Evolutionary conservation across 1,140 invertebrate species (phyloP).

Genomic region (Vanessa atalanta): DNA sequence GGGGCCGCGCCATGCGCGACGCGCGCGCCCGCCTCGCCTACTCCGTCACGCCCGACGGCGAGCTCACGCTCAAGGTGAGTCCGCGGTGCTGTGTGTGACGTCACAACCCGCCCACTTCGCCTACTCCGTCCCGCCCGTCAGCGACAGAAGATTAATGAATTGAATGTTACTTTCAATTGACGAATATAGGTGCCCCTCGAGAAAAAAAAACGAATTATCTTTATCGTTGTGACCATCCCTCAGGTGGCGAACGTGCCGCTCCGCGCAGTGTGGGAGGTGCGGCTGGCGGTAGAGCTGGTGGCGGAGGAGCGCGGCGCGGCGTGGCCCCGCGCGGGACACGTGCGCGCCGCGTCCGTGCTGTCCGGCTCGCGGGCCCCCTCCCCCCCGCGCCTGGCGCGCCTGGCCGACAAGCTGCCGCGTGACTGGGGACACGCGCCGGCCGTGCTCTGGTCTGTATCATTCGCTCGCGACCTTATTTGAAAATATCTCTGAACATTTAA

Average conservation of each 20-base stretch:
- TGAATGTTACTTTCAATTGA: too few species aligned
- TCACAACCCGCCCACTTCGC: constrained; percentile 37
- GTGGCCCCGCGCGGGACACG: constrained; percentile 47
- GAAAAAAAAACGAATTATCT: too few species aligned
- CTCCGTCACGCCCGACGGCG: constrained; percentile 37
- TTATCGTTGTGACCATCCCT: too few species aligned
- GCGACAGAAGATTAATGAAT: constrained; percentile 15
- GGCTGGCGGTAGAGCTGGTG: constrained; percentile 47
- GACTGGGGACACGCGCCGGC: constrained; percentile 66
- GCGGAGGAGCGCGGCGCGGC: constrained; percentile 40
- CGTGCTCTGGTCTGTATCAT: constrained; percentile 52
- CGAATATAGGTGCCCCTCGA: too few species aligned
- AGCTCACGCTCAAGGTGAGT: constrained; percentile 50
- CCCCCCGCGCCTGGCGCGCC: constrained; percentile 9
- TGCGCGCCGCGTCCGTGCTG: constrained; percentile 28
- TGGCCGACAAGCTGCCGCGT: constrained; percentile 33
- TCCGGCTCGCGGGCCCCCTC: constrained; percentile 6
- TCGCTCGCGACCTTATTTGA: background rate
- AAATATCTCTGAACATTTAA: too few species aligned
- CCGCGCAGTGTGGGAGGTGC: constrained; percentile 61
- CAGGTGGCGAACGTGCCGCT: constrained; percentile 67
- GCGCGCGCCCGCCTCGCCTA: constrained; percentile 51
- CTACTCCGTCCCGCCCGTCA: constrained; percentile 41
- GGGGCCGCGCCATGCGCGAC: constrained; percentile 58
- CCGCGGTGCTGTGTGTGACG: too few species aligned